These are phyloP conservation scores for Gryllus bimaculatus DNA, from an alignment of 1,140 invertebrate species.

Conservation along the genomic window DNA sequence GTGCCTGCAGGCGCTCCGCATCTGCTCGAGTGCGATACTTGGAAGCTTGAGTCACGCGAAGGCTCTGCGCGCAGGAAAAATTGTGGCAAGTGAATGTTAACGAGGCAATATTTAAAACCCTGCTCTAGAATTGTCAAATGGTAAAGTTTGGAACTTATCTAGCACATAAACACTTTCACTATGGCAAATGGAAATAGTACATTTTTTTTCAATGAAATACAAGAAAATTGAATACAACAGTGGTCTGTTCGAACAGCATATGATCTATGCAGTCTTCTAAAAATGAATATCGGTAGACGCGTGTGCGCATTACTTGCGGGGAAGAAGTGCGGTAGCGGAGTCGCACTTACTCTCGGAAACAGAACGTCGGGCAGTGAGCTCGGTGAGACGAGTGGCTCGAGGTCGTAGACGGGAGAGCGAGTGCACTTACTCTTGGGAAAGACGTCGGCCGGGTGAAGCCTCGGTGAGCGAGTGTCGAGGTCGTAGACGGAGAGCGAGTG, in stretches of 20 bases:
- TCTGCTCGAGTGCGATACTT: conserved; percentile 66
- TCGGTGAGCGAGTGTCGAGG: conserved; percentile 62
- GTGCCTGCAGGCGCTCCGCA: conserved; percentile 64
- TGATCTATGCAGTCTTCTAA: too few relatives aligned
- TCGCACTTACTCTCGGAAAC: conserved; percentile 32
- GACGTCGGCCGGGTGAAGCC: conserved; percentile 53
- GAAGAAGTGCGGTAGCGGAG: conserved; percentile 68
- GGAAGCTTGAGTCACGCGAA: conserved; percentile 66
- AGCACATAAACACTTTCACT: too few relatives aligned
- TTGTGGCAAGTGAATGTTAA: not conserved
- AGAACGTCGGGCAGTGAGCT: too few relatives aligned
- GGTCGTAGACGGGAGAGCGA: not conserved
- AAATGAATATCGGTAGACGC: too few relatives aligned
- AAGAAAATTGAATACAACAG: too few relatives aligned
- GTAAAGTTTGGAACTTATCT: conserved; percentile 65
- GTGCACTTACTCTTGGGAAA: conserved; percentile 50
- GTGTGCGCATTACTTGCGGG: conserved; percentile 74
- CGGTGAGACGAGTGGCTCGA: too few relatives aligned
- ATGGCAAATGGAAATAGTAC: too few relatives aligned
- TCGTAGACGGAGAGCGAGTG: conserved; percentile 82
- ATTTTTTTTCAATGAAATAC: too few relatives aligned
- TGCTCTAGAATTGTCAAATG: conserved; percentile 44
- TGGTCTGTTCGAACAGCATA: too few relatives aligned
- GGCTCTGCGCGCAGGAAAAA: conserved; percentile 27
- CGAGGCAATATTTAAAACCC: not conserved